Evolutionary conservation across 2,797 vertebrate genomes (phyloP), one percentile per base, ranked within the genome.

Genomic region (Sparidentex hasta): DNA sequence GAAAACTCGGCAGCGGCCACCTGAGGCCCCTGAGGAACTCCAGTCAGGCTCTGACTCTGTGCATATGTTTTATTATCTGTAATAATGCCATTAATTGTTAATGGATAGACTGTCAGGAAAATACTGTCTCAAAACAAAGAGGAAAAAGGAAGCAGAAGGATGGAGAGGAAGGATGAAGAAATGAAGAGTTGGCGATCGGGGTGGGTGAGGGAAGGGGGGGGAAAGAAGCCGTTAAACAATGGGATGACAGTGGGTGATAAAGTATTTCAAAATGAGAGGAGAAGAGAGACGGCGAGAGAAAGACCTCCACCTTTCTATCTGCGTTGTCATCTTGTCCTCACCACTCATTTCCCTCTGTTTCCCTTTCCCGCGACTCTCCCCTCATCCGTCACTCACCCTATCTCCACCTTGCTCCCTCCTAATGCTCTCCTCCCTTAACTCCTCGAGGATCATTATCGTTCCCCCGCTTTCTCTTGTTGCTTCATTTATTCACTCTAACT

Each of bases 311-410:
- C 76, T 80, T 85, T 86, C 74, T 89, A 92, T 92, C 92, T 80
- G 52, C n/a, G 61, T 90, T 94, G 93, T 91, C 91, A 92, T 92
- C 90, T 89, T 87, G 89, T 92, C 85, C 78, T 76, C 76, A 58
- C 78, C 80, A 83, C 86, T 87, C 79, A 84, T 86, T 90, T 84
- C 41, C 74, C 61, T 48, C 33, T 4, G 58, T 83, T 89, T 80
- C 83, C 63, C 48, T 67, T 82, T 80, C 23, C 71, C 68, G 33
- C 2, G 20, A 29, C 78, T 69, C 78, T 68, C 66, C 66, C 79
- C 76, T 87, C 89, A 91, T 93, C 88, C 11, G 87, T 93, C 92
- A 91, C 84, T 83, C 82, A 81, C 70, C 74, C 83, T 89, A 87
- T 92, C 88, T 88, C 84, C 68, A 74, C 83, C 79, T 78, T 69